Percentiles rank a stretch among this genome's conserved stretches.
Conservation (phyloP, 2,797 vertebrate species). For the Betta splendens region DNA sequence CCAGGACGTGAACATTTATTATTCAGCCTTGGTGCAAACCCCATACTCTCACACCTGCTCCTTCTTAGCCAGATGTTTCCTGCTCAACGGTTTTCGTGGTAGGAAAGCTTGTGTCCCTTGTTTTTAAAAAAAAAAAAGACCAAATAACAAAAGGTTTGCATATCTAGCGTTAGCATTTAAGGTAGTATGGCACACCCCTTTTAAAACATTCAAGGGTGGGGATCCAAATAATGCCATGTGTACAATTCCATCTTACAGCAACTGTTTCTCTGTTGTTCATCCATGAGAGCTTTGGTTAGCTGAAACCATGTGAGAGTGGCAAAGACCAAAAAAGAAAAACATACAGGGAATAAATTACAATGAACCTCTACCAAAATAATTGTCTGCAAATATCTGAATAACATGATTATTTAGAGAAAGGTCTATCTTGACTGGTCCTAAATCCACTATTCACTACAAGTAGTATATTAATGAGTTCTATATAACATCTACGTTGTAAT, state of each 20-base stretch:
- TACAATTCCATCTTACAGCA: conserved; percentile 87
- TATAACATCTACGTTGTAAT: conserved; percentile 93
- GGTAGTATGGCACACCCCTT: conserved; percentile 99
- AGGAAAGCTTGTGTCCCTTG: conserved; percentile 89
- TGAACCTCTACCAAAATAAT: conserved; percentile 85
- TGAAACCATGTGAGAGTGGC: conserved; percentile 96
- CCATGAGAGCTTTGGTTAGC: conserved; percentile 99
- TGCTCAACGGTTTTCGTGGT: conserved; percentile 21
- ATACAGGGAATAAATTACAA: conserved; percentile 76
- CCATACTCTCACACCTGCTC: conserved; percentile 21
- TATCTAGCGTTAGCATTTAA: conserved; percentile 99
- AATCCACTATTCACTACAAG: conserved; percentile 94
- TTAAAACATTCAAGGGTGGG: conserved; percentile 89
- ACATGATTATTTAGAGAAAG: conserved; percentile 90
- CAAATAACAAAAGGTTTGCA: conserved; percentile 95
- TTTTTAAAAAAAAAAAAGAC: conserved; percentile 88
- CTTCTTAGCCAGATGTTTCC: conserved; percentile 7
- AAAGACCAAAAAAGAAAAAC: conserved; percentile 62
- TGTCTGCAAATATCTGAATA: conserved; percentile 84
- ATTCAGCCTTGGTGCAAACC: conserved; percentile 21
- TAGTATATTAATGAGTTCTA: conserved; percentile 91
- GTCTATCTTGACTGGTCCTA: conserved; percentile 98
- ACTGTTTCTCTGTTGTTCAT: conserved; percentile 85
- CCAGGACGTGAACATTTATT: conserved; percentile 22
- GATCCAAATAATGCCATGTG: conserved; percentile 90